Evolutionary conservation across 2,888 invertebrate species (phyloP).

Genomic region (Mythimna lalbum): DNA sequence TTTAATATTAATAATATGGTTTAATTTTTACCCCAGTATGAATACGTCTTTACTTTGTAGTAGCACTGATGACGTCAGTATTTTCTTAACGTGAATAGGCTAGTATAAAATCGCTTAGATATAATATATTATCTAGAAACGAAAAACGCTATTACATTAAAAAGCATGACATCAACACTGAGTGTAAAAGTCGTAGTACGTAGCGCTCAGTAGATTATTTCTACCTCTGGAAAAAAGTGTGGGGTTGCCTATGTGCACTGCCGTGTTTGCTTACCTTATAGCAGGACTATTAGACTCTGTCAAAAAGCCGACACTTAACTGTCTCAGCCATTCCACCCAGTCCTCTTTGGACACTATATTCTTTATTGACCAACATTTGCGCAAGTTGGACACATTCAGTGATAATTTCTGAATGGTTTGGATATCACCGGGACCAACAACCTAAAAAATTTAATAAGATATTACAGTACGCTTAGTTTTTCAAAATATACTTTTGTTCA

Average conservation of each 20-base stretch:
- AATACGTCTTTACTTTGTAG: no score
- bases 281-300: conserved; percentile 99
- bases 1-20: no score
- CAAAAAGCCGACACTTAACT: conserved; percentile 97
- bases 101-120: not conserved
- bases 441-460: conserved; percentile 68
- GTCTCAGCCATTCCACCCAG: conserved; percentile 99
- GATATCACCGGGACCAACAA: conserved; percentile 80
- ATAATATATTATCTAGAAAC: not conserved
- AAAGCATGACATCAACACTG: no score
- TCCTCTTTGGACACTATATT: conserved; percentile 98
- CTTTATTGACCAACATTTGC: conserved; percentile 96
- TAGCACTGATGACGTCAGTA: no score
- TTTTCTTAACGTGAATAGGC: no score
- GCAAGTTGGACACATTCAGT: conserved; percentile 95
- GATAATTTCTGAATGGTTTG: conserved; percentile 94
- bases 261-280: conserved; percentile 88
- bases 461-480: not conserved
- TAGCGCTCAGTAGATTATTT: not conserved
- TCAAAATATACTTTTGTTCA: not conserved
- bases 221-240: not conserved
- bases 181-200: not conserved
- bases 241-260: no score
- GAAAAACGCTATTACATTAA: not conserved
- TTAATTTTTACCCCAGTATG: no score